These are phyloP conservation scores for Cossypha niveicapilla DNA, from an alignment of 2,797 vertebrate species.

Conservation along the genomic window DNA sequence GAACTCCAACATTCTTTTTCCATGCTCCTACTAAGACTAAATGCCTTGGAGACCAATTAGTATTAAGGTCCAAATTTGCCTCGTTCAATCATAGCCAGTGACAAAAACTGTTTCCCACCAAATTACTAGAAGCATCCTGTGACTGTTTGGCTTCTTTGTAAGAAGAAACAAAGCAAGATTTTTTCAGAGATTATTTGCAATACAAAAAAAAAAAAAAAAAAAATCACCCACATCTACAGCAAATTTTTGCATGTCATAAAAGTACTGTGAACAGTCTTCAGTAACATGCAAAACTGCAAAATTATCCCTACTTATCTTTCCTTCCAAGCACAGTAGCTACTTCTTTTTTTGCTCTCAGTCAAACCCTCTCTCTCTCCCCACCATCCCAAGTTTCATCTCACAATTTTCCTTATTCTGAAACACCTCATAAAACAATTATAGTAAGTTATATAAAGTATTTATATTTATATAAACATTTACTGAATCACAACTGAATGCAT, in stretches of 20 bases:
- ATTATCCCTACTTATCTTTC: background rate
- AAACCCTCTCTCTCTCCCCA: background rate
- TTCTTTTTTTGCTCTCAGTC: background rate
- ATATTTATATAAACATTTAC: background rate
- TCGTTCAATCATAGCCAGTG: background rate
- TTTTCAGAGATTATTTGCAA: background rate
- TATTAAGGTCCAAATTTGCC: background rate
- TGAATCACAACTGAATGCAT: background rate
- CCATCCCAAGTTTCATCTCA: background rate
- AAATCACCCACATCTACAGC: background rate
- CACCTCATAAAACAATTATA: background rate
- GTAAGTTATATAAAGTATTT: background rate
- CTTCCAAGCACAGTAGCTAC: background rate
- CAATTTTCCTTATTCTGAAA: background rate
- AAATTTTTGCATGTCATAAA: background rate
- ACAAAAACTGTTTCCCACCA: background rate
- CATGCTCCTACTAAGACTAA: background rate
- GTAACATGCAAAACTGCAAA: background rate
- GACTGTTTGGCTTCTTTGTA: background rate
- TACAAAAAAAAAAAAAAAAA: background rate
- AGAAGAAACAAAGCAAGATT: background rate
- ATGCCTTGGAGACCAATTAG: background rate
- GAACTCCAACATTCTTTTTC: background rate
- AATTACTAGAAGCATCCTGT: background rate
- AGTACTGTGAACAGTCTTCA: background rate